Evolutionary conservation across 2,113 vertebrate genomes (phyloP).

Genomic region (Falco punctatus): DNA sequence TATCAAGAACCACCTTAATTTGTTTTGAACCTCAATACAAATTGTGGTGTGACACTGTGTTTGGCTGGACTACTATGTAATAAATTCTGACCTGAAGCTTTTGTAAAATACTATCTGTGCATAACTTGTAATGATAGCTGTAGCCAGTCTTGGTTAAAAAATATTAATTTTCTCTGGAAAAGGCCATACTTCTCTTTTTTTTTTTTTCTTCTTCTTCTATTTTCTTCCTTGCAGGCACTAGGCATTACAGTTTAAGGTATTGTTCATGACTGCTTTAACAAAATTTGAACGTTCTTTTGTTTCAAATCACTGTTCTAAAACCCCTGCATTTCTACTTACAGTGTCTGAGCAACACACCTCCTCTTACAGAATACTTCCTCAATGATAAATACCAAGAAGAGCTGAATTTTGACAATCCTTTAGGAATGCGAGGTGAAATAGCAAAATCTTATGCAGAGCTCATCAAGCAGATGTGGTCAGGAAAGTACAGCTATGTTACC

Average conservation of each 20-base stretch:
- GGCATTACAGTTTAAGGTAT: not conserved
- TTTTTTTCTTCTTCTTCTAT: not conserved
- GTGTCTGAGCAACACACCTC: constrained; percentile 98
- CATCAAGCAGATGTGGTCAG: constrained; percentile 97
- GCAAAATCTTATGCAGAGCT: constrained; percentile 94
- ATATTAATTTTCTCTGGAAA: not conserved
- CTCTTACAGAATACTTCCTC: constrained; percentile 95
- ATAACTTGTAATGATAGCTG: not conserved
- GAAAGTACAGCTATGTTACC: constrained; percentile 95
- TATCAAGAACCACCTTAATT: not conserved
- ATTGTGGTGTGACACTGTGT: not conserved
- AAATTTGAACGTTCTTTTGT: not conserved
- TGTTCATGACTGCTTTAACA: not conserved
- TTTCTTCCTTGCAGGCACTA: not conserved
- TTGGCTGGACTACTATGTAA: not conserved
- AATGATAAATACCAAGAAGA: constrained; percentile 96
- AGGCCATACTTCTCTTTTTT: not conserved
- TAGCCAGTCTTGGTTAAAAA: not conserved
- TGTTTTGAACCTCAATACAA: not conserved
- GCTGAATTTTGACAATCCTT: constrained; percentile 96
- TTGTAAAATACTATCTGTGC: not conserved
- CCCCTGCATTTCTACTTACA: constrained; percentile 67
- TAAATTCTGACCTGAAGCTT: not conserved
- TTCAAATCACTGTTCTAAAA: not conserved
- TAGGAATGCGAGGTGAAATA: constrained; percentile 98